Evolutionary conservation across 2,888 invertebrate species (phyloP).

Genomic region (Spilosoma lubricipeda): DNA sequence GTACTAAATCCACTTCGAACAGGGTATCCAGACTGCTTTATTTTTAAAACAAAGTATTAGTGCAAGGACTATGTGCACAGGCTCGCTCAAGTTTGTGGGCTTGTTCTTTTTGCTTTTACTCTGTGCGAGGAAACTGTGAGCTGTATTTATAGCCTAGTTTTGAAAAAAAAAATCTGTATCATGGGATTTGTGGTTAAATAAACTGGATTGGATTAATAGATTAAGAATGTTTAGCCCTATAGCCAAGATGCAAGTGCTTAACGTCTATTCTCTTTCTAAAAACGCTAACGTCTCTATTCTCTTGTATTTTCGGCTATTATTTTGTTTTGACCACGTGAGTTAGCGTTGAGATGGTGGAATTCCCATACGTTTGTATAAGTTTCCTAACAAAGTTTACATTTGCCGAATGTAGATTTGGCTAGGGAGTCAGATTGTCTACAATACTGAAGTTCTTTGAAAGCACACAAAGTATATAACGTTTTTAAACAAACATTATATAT

Average conservation of each 20-base stretch:
- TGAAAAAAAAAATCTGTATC: slow-evolving; percentile 49
- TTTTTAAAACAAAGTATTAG: slow-evolving; percentile 51
- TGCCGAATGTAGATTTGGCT: too few species aligned
- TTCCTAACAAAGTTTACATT: too few species aligned
- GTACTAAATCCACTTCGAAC: slow-evolving; percentile 38
- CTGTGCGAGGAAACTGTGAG: slow-evolving; percentile 53
- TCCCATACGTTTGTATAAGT: too few species aligned
- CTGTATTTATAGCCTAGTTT: slow-evolving; percentile 62
- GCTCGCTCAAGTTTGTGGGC: slow-evolving; percentile 46
- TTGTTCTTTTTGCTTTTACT: slow-evolving; percentile 50
- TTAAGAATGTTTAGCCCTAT: too few species aligned
- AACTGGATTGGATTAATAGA: slow-evolving; percentile 28
- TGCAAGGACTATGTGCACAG: slow-evolving; percentile 47
- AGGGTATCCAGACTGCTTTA: slow-evolving; percentile 37
- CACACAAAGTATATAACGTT: too few species aligned
- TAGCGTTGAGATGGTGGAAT: too few species aligned
- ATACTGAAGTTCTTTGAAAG: neutral
- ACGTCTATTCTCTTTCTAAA: neutral
- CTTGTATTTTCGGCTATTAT: too few species aligned
- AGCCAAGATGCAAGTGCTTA: too few species aligned
- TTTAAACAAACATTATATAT: too few species aligned
- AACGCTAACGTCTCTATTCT: too few species aligned
- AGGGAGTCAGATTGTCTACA: too few species aligned
- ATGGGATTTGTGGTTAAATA: slow-evolving; percentile 42
- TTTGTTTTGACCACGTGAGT: too few species aligned